Evolutionary conservation across 2,113 vertebrate genomes (phyloP).

Genomic region (Zosterops lateralis): DNA sequence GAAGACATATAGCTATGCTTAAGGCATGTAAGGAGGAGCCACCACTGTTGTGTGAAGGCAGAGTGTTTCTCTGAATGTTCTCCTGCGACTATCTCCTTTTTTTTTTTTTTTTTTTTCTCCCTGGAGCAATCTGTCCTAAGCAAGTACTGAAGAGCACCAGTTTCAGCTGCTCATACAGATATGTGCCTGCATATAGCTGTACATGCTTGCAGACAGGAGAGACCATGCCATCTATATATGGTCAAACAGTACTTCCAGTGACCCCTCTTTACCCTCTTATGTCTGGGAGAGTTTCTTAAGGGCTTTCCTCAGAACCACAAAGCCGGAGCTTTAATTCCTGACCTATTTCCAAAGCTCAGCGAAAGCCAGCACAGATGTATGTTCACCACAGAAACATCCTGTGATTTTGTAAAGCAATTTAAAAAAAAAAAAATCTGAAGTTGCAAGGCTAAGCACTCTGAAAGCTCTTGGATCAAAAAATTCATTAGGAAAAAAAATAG

Average conservation of each 20-base stretch:
- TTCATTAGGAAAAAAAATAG: not conserved
- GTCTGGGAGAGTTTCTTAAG: slow-evolving; percentile 50
- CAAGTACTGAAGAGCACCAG: not conserved
- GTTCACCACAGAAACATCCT: slow-evolving; percentile 38
- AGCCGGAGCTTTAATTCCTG: slow-evolving; percentile 60
- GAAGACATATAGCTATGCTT: not conserved
- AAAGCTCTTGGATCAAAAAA: slow-evolving; percentile 20
- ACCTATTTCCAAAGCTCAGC: slow-evolving; percentile 64
- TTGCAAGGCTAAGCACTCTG: slow-evolving; percentile 29
- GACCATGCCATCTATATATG: not conserved
- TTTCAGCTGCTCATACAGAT: not conserved
- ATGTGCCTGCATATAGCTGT: fast-evolving
- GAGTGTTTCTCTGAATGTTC: not conserved
- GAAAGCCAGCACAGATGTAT: slow-evolving; percentile 58
- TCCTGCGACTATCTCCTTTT: not conserved
- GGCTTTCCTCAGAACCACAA: slow-evolving; percentile 52
- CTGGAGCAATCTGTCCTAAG: not conserved
- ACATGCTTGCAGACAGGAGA: not conserved
- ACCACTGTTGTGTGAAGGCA: fast-evolving
- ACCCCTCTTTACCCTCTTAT: slow-evolving; percentile 52
- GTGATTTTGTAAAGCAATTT: slow-evolving; percentile 33
- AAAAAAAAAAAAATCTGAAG: not conserved
- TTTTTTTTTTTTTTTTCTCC: not conserved
- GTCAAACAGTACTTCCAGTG: slow-evolving; percentile 15
- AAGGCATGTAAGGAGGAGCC: not conserved